Percentiles rank a stretch among this genome's conserved stretches.
Evolutionary conservation across 2,113 vertebrate species (phyloP).

Genomic region (Vulpes vulpes): DNA sequence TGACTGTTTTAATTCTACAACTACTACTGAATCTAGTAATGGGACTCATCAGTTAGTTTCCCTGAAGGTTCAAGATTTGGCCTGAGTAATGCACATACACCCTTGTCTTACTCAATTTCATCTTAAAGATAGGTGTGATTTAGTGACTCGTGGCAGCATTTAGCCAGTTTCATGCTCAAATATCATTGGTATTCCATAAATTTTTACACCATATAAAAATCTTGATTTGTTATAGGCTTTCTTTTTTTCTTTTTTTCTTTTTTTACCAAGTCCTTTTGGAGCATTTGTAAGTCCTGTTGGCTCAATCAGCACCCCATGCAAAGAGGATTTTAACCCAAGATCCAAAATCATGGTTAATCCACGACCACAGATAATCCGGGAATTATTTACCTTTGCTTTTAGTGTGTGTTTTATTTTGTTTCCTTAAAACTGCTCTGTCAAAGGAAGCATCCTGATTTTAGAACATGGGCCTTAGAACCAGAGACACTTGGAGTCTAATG

Average conservation of each 20-base stretch:
- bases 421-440: not conserved
- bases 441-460: not conserved
- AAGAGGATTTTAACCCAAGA: not conserved
- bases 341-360: not conserved
- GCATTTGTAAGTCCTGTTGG: not conserved
- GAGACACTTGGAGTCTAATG: not conserved
- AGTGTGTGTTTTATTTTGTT: not conserved
- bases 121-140: not conserved
- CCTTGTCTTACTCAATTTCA: not conserved
- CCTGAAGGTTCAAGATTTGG: not conserved
- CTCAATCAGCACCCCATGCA: not conserved
- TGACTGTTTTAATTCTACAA: not conserved
- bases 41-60: not conserved
- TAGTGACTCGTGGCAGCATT: not conserved
- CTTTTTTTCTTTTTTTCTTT: not conserved
- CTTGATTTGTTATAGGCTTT: not conserved
- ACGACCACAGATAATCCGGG: not conserved
- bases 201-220: conserved; percentile 12
- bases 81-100: not conserved
- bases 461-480: not conserved
- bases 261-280: not conserved
- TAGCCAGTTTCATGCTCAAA: not conserved
- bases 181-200: not conserved
- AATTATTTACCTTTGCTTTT: not conserved
- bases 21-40: not conserved